phyloP scores from a whole-genome alignment of 2,797 vertebrate genomes.

The Delichon dasypus region DNA sequence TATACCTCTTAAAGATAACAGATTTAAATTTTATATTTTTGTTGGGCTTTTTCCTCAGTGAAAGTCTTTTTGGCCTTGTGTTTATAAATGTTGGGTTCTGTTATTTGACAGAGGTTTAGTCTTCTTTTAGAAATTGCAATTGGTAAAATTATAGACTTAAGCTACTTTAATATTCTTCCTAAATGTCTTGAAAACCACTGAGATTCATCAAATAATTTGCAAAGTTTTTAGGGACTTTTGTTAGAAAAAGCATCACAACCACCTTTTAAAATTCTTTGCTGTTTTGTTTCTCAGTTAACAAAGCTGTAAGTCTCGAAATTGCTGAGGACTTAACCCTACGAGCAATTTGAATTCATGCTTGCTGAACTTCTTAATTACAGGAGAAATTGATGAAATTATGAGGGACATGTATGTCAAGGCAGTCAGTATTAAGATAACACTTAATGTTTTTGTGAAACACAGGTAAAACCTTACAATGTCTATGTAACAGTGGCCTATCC shows the following conservation, averaged over 20 bases:
- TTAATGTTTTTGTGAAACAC: constrained; percentile 24
- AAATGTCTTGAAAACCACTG: neutral
- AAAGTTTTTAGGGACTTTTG: neutral
- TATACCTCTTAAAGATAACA: neutral
- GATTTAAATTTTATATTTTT: neutral
- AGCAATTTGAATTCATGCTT: neutral
- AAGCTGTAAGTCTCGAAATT: neutral
- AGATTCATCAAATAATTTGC: neutral
- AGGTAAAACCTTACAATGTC: constrained; percentile 98
- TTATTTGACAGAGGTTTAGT: neutral
- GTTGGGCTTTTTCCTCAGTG: neutral
- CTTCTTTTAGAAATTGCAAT: neutral
- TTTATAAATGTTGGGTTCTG: neutral
- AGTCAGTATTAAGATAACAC: neutral
- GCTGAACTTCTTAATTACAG: neutral
- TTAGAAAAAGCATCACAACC: neutral
- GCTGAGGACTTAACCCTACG: neutral
- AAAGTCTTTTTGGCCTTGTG: neutral
- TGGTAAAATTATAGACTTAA: neutral
- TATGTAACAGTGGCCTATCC: constrained; percentile 95
- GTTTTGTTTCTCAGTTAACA: neutral
- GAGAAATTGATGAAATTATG: neutral
- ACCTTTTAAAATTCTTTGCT: neutral
- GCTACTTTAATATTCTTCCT: neutral
- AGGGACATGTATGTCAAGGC: neutral